Percentiles rank a stretch among this genome's conserved stretches.
Conservation (phyloP, 1,140 invertebrate species). For the Sinella curviseta region DNA sequence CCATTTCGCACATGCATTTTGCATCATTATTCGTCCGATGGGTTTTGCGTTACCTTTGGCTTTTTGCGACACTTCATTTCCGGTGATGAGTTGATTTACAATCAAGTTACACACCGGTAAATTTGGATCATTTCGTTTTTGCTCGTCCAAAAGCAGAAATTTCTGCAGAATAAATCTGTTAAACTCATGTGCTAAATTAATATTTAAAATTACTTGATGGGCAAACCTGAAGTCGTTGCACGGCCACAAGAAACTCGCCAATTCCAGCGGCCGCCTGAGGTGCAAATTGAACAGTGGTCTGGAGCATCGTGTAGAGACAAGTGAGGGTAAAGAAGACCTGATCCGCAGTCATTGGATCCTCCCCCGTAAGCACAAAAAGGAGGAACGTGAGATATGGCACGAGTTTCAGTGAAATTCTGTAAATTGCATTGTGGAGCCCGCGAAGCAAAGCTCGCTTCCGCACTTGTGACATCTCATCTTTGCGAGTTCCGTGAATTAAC, state of each 20-base stretch:
- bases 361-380: slow-evolving; percentile 65
- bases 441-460: slow-evolving; percentile 35
- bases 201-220: neutral
- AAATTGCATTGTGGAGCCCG: slow-evolving; percentile 33
- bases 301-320: slow-evolving; percentile 31
- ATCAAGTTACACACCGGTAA: too few species aligned
- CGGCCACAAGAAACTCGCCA: neutral
- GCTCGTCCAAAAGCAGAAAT: slow-evolving; percentile 29
- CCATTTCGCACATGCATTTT: slow-evolving; percentile 27
- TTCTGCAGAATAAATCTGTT: neutral
- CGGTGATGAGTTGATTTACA: too few species aligned
- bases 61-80: too few species aligned
- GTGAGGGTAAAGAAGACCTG: slow-evolving; percentile 60
- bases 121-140: too few species aligned
- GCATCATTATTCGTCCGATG: neutral
- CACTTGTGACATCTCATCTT: slow-evolving; percentile 41
- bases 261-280: slow-evolving; percentile 15
- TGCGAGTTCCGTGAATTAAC: too few species aligned
- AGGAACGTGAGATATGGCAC: slow-evolving; percentile 73
- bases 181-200: too few species aligned
- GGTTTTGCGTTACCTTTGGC: too few species aligned
- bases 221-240: neutral
- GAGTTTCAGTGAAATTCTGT: slow-evolving; percentile 59
- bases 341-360: slow-evolving; percentile 67
- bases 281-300: neutral